Conservation (phyloP, 1,140 invertebrate genomes). For the Halesus radiatus region DNA sequence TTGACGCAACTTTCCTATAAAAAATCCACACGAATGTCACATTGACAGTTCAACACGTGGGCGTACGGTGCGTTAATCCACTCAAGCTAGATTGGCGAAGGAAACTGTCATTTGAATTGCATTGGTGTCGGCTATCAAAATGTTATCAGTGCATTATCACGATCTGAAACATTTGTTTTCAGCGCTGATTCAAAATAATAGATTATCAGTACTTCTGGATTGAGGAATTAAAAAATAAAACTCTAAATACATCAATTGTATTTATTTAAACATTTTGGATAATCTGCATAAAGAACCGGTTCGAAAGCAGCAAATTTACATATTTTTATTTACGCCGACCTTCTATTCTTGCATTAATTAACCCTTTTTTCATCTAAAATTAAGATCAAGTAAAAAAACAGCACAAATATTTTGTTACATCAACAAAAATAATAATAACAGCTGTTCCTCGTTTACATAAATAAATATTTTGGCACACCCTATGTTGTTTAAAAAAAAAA, state of each 20-base stretch:
- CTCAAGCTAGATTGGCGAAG: no score
- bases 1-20: no score
- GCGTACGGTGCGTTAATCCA: no score
- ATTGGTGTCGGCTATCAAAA: no score
- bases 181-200: no score
- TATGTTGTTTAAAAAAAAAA: no score
- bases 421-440: constrained; percentile 3
- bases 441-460: neutral
- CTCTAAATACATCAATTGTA: constrained; percentile 25
- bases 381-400: neutral
- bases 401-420: neutral
- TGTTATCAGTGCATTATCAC: no score
- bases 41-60: no score
- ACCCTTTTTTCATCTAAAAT: neutral
- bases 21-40: no score
- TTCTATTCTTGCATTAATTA: neutral
- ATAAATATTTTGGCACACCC: constrained; percentile 22
- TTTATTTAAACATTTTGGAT: constrained; percentile 39
- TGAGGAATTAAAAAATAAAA: neutral
- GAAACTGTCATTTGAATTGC: no score
- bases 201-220: no score
- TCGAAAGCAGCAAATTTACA: constrained; percentile 8
- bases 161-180: no score
- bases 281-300: constrained; percentile 26
- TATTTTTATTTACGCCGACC: constrained; percentile 2